These are phyloP conservation scores for Dolichopus griseipennis DNA, from an alignment of 2,888 invertebrate species.

Conservation along the genomic window DNA sequence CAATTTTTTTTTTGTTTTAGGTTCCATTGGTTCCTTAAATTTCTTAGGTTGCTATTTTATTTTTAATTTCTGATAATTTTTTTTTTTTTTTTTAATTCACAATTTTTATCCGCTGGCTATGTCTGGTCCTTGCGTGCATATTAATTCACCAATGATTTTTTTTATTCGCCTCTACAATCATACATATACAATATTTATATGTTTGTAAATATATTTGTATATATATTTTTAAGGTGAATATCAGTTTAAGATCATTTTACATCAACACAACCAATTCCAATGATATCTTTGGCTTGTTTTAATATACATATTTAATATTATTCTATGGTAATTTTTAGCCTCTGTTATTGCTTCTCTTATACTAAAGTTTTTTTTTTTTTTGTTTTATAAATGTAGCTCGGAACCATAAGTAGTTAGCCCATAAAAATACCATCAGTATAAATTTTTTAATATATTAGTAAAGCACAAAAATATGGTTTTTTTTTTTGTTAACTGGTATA, in stretches of 20 bases:
- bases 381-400: no score
- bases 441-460: background rate
- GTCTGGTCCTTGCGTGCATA: slow-evolving; percentile 9
- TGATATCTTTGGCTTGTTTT: background rate
- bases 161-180: background rate
- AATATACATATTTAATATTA: background rate
- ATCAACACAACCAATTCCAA: background rate
- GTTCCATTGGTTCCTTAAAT: background rate
- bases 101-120: slow-evolving; percentile 9
- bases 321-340: background rate
- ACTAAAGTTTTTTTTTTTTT: background rate
- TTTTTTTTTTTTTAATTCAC: background rate
- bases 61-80: background rate
- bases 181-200: background rate
- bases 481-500: no score
- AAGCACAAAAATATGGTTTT: background rate
- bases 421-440: background rate
- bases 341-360: background rate
- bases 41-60: background rate
- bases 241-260: background rate
- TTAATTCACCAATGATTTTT: background rate
- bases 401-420: no score
- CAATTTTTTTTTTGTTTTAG: background rate
- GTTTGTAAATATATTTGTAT: background rate
- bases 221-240: background rate